A percentile compares a stretch with the other conserved stretches of the same genome.
phyloP scores from a whole-genome alignment of 1,140 invertebrate species.

The Drosophila tsacasi region DNA sequence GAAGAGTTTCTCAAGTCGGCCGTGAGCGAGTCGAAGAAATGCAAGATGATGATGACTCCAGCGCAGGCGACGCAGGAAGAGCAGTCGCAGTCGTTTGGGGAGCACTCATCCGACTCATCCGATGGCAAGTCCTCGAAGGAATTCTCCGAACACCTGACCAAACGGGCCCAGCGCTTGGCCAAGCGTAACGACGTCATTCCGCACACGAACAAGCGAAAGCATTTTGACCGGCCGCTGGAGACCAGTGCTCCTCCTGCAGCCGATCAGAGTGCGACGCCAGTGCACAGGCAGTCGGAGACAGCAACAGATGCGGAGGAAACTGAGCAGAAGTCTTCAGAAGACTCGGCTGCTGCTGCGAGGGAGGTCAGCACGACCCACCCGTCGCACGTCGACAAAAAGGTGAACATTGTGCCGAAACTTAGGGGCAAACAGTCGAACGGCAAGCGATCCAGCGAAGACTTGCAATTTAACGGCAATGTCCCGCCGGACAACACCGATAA shows the following conservation, averaged over 20 bases:
- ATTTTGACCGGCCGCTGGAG: slow-evolving; percentile 62
- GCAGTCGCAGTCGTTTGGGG: slow-evolving; percentile 45
- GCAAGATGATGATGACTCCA: slow-evolving; percentile 27
- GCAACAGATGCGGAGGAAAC: slow-evolving; percentile 15
- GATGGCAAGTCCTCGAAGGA: slow-evolving; percentile 61
- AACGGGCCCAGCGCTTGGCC: slow-evolving; percentile 67
- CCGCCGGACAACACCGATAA: slow-evolving; percentile 16
- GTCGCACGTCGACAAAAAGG: slow-evolving; percentile 47
- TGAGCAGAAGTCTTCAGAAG: neutral
- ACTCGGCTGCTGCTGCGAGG: neutral
- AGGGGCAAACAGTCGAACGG: slow-evolving; percentile 85
- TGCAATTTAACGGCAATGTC: slow-evolving; percentile 16
- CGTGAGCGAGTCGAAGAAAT: slow-evolving; percentile 40
- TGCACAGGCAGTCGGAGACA: slow-evolving; percentile 6
- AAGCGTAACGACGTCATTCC: slow-evolving; percentile 82
- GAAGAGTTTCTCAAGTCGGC: slow-evolving; percentile 32
- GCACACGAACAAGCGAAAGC: slow-evolving; percentile 75
- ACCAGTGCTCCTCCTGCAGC: slow-evolving; percentile 9
- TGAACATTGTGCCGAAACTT: slow-evolving; percentile 83
- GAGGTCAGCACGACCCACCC: slow-evolving; percentile 18
- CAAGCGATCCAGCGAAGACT: slow-evolving; percentile 57
- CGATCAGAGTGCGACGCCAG: slow-evolving; percentile 4
- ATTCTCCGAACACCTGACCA: slow-evolving; percentile 59
- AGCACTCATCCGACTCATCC: slow-evolving; percentile 62
- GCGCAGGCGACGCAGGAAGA: slow-evolving; percentile 18